These are phyloP conservation scores for Sebastes alutus DNA, from an alignment of 2,797 vertebrate genomes.

Conservation along the genomic window DNA sequence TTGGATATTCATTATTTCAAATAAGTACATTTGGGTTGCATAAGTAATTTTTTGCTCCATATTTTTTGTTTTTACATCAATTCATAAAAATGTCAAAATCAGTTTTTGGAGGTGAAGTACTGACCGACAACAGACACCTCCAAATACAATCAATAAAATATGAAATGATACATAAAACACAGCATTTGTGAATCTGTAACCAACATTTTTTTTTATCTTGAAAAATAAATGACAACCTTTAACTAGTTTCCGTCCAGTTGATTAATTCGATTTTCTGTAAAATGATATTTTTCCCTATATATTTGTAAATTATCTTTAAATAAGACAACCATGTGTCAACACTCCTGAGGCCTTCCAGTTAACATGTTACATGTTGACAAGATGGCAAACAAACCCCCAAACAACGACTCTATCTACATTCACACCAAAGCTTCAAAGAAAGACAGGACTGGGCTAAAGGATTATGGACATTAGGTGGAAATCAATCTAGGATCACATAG, in stretches of 20 bases:
- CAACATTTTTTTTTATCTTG: background rate
- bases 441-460: background rate
- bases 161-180: background rate
- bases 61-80: background rate
- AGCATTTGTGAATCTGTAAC: too few relatives aligned
- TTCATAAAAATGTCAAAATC: background rate
- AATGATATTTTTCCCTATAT: fast-evolving
- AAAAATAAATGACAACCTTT: background rate
- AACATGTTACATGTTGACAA: conserved; percentile 9
- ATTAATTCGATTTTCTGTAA: background rate
- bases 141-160: background rate
- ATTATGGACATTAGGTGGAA: fast-evolving
- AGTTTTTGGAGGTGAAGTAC: background rate
- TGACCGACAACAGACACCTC: too few relatives aligned
- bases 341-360: conserved; percentile 44
- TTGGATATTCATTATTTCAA: background rate
- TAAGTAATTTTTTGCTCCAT: background rate
- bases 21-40: background rate
- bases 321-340: background rate
- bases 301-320: background rate
- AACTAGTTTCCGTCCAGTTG: background rate
- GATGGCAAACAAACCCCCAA: background rate
- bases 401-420: background rate
- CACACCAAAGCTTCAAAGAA: background rate
- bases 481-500: background rate